These are phyloP conservation scores for Acanthoscelides obtectus DNA, from an alignment of 2,888 invertebrate species.

Conservation along the genomic window DNA sequence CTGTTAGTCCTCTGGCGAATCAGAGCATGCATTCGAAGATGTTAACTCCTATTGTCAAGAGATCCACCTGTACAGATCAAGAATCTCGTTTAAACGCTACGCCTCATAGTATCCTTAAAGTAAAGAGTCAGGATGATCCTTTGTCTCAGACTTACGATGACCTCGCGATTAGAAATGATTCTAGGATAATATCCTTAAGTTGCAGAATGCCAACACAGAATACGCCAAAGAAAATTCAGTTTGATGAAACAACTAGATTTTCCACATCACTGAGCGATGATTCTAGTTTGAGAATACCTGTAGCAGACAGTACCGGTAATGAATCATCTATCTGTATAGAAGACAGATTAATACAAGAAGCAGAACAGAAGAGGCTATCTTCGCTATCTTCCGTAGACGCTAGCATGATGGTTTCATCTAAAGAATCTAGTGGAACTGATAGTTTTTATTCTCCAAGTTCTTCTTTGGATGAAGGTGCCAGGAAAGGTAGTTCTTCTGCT, in stretches of 20 bases:
- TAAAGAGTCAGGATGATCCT: conserved; percentile 24
- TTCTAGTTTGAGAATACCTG: neutral
- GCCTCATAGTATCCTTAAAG: conserved; percentile 66
- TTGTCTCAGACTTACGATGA: neutral
- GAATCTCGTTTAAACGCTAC: conserved; percentile 38
- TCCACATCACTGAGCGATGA: neutral
- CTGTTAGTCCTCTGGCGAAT: conserved; percentile 13
- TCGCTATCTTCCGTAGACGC: neutral
- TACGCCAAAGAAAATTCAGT: neutral
- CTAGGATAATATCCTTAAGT: neutral
- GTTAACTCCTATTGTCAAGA: conserved; percentile 55
- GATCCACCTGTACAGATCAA: conserved; percentile 35
- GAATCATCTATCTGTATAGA: neutral
- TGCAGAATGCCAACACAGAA: neutral
- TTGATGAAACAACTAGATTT: neutral
- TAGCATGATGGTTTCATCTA: neutral
- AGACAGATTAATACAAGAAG: neutral
- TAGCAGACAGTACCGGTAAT: neutral
- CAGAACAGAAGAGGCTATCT: neutral
- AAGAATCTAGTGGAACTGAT: neutral
- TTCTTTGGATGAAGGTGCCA: neutral
- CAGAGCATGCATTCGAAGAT: conserved; percentile 37
- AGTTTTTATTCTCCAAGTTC: neutral
- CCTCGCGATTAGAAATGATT: neutral
- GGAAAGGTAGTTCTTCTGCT: neutral